Evolutionary conservation across 2,113 vertebrate genomes (phyloP).

Genomic region (Lethenteron camtschaticum): DNA sequence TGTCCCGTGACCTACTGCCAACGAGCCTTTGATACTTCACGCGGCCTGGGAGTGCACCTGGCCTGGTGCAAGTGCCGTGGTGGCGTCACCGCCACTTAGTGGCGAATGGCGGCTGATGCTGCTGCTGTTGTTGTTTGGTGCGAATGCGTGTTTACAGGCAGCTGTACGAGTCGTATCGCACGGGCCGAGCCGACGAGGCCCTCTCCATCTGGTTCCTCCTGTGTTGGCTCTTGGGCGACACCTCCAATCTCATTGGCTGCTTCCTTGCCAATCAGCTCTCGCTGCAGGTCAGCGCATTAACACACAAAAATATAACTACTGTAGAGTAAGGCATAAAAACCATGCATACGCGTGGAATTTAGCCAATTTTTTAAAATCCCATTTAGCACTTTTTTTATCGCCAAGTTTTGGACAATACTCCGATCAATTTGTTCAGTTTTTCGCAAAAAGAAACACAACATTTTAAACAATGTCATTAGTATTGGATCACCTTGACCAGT

Average conservation of each 20-base stretch:
- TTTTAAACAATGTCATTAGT: no score
- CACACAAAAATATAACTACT: no score
- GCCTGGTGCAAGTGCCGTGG: not conserved
- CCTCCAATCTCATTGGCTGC: constrained; percentile 71
- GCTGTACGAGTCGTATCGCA: constrained; percentile 53
- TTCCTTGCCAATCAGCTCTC: constrained; percentile 73
- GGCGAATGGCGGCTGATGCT: not conserved
- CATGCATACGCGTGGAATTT: no score
- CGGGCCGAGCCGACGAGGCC: constrained; percentile 64
- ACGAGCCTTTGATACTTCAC: not conserved
- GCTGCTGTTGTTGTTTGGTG: not conserved
- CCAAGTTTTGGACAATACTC: no score
- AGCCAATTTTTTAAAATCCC: no score
- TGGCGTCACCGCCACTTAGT: not conserved
- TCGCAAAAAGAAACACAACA: no score
- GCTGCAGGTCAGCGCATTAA: constrained; percentile 40
- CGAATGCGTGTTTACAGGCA: constrained; percentile 29
- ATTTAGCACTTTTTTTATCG: no score
- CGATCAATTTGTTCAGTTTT: no score
- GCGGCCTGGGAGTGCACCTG: not conserved
- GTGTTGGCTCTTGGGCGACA: constrained; percentile 66
- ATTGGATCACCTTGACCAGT: no score
- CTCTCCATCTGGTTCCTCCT: constrained; percentile 78
- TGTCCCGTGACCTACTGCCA: not conserved
- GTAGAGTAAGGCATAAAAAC: no score